Base-by-base conservation (phyloP, 2,888 invertebrate genomes). In the Tupiocoris notatus region DNA sequence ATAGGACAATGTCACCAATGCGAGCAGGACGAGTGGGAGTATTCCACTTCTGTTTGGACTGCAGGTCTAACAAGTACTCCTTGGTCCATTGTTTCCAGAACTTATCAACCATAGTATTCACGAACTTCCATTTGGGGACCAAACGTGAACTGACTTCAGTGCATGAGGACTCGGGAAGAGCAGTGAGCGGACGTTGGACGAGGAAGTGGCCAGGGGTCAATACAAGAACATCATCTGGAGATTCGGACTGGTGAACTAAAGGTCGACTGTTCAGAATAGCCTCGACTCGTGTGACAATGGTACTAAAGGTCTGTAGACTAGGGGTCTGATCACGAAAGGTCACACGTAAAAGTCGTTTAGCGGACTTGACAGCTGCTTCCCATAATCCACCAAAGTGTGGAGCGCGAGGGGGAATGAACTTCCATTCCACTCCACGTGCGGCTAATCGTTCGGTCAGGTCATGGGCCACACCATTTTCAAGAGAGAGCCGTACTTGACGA, bases 361-460 rank as follows among this genome's bases (percentile, higher is more conserved):
- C 18, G 2, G 70, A 70, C 24, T 59, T 58, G n/a, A 70, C 58
- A 1, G 59, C 70, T 0, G 73, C 73, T 39, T 73, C 73, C 62
- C 63, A 73, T 0, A 73, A 2, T 2, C 73, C 73, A 1, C 73
- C 70, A 23, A 58, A 58, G 25, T 70, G 70, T 18, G 70, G 70
- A 1, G 59, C 58, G 22, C 24, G 17, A 1, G 70, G 70, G 2
- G 58, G 23, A 17, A 70, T n/a, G n/a, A n/a, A n/a, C n/a, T n/a
- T n/a, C n/a, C n/a, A n/a, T n/a, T n/a, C n/a, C n/a, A n/a, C n/a
- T 70, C 22, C 58, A 70, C 23, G 58, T 23, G 39, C 71, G 62
- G 17, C 1, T 21, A 7, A 54, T 62, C n/a, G n/a, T 12, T 9
- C 62, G 9, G 39, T 39, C n/a, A 54, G 6, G n/a, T 39, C 3